Percentiles rank a stretch among this genome's conserved stretches.
phyloP scores from a whole-genome alignment of 2,113 vertebrate species.

The Indicator indicator region DNA sequence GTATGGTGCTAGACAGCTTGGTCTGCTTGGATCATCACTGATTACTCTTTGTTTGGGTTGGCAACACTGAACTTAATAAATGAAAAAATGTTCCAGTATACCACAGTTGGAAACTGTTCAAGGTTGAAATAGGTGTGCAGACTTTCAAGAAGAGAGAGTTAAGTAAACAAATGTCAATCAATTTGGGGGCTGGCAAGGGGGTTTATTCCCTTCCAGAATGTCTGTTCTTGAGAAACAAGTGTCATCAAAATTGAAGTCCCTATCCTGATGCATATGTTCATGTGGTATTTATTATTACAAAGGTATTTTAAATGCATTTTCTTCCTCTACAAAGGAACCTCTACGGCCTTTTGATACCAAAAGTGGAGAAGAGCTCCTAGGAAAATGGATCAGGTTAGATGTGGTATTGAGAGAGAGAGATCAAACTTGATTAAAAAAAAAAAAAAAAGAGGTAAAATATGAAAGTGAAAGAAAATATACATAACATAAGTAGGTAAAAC shows the following conservation, averaged over 20 bases:
- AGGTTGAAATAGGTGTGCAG: slow-evolving; percentile 88
- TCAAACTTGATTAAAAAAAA: neutral
- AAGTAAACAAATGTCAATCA: slow-evolving; percentile 87
- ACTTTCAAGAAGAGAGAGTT: slow-evolving; percentile 85
- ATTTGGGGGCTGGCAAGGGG: slow-evolving; percentile 72
- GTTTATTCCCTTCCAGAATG: slow-evolving; percentile 70
- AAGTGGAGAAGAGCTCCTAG: neutral
- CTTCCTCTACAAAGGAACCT: slow-evolving; percentile 60
- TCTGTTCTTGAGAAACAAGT: slow-evolving; percentile 80
- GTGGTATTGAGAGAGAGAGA: neutral
- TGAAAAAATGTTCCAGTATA: slow-evolving; percentile 86
- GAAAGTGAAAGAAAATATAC: no score
- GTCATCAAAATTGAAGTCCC: slow-evolving; percentile 77
- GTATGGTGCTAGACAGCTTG: slow-evolving; percentile 84
- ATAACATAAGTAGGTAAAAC: neutral
- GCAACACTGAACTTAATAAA: slow-evolving; percentile 88
- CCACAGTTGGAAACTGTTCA: slow-evolving; percentile 88
- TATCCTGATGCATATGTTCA: slow-evolving; percentile 74
- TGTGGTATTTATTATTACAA: slow-evolving; percentile 77
- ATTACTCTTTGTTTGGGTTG: slow-evolving; percentile 89
- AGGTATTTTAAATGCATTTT: slow-evolving; percentile 73
- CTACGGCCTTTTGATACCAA: neutral
- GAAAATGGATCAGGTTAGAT: neutral
- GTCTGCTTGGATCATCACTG: slow-evolving; percentile 86
- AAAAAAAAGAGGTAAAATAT: neutral